phyloP scores from a whole-genome alignment of 2,113 vertebrate genomes.

The Cairina moschata region DNA sequence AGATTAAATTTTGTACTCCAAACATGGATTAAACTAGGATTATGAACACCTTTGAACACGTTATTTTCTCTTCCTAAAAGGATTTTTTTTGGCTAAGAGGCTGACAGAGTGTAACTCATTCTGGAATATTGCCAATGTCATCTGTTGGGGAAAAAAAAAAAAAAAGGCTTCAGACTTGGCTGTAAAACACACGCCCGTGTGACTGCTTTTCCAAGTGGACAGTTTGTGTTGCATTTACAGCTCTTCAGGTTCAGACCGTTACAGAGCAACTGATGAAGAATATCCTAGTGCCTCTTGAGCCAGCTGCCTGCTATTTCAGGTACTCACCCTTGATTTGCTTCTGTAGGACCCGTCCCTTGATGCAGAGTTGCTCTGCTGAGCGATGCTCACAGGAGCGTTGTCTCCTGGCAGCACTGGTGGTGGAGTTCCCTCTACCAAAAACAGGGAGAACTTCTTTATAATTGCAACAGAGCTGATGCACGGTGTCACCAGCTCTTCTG shows the following conservation, averaged over 20 bases:
- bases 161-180: background rate
- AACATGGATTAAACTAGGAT: background rate
- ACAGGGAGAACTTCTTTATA: background rate
- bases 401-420: conserved; percentile 41
- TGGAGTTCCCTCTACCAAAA: conserved; percentile 7
- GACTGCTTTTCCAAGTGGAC: background rate
- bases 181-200: background rate
- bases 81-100: background rate
- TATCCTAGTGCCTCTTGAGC: background rate
- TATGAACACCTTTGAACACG: background rate
- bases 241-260: background rate
- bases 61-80: background rate
- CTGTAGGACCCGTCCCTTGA: conserved; percentile 12
- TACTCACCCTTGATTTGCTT: conserved; percentile 62
- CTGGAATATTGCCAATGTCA: background rate
- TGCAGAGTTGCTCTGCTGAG: conserved; percentile 11
- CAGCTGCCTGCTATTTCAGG: background rate
- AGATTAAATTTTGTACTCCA: background rate
- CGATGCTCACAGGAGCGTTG: conserved; percentile 22
- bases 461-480: background rate
- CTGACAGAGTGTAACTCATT: background rate
- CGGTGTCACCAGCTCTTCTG: background rate
- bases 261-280: background rate
- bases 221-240: background rate
- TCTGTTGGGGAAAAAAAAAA: background rate